Evolutionary conservation across 2,113 vertebrate genomes (phyloP).

Genomic region (Heterotilapia buettikoferi): DNA sequence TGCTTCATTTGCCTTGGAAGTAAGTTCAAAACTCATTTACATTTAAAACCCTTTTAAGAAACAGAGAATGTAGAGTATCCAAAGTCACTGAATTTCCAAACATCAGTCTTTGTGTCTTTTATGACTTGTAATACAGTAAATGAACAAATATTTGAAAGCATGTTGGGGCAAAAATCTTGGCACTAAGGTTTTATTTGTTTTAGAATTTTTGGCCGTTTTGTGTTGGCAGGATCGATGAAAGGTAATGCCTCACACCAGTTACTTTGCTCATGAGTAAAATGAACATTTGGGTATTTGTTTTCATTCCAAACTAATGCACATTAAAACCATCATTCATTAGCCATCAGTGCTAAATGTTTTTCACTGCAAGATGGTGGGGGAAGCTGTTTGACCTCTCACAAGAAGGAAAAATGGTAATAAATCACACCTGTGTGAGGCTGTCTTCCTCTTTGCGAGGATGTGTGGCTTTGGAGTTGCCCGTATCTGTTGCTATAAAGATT

Average conservation of each 20-base stretch:
- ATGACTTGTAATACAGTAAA: background rate
- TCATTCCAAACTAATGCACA: background rate
- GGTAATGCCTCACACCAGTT: background rate
- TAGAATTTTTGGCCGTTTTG: background rate
- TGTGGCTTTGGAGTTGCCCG: slow-evolving; percentile 21
- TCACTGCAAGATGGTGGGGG: background rate
- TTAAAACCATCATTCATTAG: background rate
- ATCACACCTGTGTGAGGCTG: slow-evolving; percentile 48
- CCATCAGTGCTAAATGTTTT: background rate
- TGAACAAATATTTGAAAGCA: background rate
- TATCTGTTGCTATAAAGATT: slow-evolving; percentile 59
- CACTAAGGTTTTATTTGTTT: background rate
- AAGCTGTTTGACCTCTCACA: slow-evolving; percentile 36
- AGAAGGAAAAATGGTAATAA: slow-evolving; percentile 47
- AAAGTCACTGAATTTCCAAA: background rate
- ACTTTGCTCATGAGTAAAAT: background rate
- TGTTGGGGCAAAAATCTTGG: background rate
- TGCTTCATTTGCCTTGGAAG: background rate
- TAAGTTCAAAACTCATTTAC: background rate
- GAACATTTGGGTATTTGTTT: background rate
- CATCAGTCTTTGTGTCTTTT: background rate
- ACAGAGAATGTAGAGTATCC: background rate
- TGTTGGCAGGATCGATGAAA: background rate
- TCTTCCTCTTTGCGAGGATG: slow-evolving; percentile 33
- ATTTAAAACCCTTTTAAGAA: background rate